Percentiles rank a stretch among this genome's conserved stretches.
These are phyloP conservation scores for Hypena proboscidalis DNA, from an alignment of 2,888 invertebrate genomes.

Conservation along the genomic window DNA sequence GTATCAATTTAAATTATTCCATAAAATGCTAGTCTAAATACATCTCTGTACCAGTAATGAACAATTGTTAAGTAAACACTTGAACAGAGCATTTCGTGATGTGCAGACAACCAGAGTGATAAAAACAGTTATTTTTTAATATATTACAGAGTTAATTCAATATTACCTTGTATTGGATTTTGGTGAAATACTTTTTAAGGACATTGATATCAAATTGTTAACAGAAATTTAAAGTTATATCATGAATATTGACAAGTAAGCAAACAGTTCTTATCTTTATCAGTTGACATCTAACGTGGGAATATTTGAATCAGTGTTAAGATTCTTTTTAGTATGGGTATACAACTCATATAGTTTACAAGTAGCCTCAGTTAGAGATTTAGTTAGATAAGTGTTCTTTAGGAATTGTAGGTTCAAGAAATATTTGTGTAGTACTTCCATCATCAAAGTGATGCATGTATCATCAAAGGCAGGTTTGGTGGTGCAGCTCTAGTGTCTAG, in stretches of 20 bases:
- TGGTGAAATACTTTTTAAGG: too few relatives aligned
- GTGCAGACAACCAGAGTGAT: conserved; percentile 23
- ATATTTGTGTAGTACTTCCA: too few relatives aligned
- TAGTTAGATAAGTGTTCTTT: not conserved
- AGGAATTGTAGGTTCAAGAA: too few relatives aligned
- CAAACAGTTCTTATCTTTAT: conserved; percentile 48
- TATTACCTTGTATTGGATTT: too few relatives aligned
- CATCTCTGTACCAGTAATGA: conserved; percentile 26
- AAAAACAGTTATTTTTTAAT: not conserved
- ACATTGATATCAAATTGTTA: too few relatives aligned
- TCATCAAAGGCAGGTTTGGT: too few relatives aligned
- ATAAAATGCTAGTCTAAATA: conserved; percentile 28
- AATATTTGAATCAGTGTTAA: conserved; percentile 35
- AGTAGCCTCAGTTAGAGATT: too few relatives aligned
- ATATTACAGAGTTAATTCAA: too few relatives aligned
- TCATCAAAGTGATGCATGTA: too few relatives aligned
- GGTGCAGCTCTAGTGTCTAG: too few relatives aligned
- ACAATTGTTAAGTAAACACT: conserved; percentile 35
- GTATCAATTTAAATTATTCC: conserved; percentile 16
- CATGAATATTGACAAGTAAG: conserved; percentile 42
- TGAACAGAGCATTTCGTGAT: conserved; percentile 26
- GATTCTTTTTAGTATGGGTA: not conserved
- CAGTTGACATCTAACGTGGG: conserved; percentile 44
- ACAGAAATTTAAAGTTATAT: not conserved
- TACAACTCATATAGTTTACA: not conserved